Conservation (phyloP, 2,797 vertebrate species). For the Neopelma chrysocephalum region DNA sequence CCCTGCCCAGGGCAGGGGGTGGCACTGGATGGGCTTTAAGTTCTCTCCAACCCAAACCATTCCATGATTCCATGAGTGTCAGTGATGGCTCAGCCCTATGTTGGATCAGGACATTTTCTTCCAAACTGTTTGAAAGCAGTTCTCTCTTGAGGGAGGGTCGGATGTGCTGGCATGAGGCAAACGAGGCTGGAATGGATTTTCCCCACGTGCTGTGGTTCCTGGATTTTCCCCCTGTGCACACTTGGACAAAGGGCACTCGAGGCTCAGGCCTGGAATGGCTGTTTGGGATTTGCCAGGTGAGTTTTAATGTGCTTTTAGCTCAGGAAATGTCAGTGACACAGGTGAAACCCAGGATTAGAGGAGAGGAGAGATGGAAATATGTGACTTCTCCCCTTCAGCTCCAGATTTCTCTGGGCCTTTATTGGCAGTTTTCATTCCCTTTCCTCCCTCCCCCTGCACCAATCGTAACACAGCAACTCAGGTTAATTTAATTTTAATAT, state of each 20-base stretch:
- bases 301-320: background rate
- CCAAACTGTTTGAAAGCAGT: background rate
- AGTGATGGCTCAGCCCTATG: fast-evolving
- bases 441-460: background rate
- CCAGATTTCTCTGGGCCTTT: background rate
- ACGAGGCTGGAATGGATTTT: background rate
- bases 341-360: background rate
- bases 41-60: fast-evolving
- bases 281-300: background rate
- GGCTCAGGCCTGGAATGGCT: background rate
- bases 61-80: background rate
- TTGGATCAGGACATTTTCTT: background rate
- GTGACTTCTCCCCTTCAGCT: background rate
- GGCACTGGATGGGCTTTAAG: fast-evolving
- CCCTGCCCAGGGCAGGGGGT: background rate
- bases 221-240: background rate
- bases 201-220: fast-evolving
- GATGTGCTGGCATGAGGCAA: background rate
- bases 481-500: background rate
- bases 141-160: background rate
- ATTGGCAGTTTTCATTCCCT: background rate
- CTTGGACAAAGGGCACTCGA: background rate
- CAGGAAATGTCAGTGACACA: background rate
- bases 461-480: background rate
- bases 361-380: background rate